Percentiles rank a stretch among this genome's conserved stretches.
Conservation (phyloP, 2,113 vertebrate genomes). For the Rallus limicola region DNA sequence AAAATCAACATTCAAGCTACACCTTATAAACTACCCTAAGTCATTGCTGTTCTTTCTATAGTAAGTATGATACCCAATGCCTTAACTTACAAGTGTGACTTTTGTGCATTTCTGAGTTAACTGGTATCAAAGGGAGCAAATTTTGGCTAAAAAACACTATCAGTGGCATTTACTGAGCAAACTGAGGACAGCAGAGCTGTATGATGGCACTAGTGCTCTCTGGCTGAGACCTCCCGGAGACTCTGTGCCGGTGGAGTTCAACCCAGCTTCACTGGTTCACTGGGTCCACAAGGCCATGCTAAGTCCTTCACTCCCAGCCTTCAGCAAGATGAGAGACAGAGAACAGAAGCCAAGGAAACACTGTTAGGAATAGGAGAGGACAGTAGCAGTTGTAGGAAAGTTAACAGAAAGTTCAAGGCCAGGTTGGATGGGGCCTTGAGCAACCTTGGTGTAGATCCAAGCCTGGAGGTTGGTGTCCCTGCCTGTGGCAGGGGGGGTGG, state of each 20-base stretch:
- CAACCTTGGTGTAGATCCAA: too few relatives aligned
- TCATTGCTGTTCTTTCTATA: background rate
- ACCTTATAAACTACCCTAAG: background rate
- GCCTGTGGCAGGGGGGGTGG: too few relatives aligned
- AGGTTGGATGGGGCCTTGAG: too few relatives aligned
- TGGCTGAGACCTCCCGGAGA: background rate
- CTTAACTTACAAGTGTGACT: constrained; percentile 1
- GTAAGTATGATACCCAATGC: background rate
- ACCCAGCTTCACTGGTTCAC: background rate
- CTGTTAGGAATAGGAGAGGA: background rate
- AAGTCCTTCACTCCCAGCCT: background rate
- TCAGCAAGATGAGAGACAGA: background rate
- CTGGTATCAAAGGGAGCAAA: background rate
- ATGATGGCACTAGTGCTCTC: background rate
- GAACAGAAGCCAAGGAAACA: background rate
- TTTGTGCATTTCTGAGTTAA: constrained; percentile 4
- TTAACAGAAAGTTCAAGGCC: background rate
- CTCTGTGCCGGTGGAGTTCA: background rate
- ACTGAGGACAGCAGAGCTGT: background rate
- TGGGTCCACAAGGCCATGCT: background rate
- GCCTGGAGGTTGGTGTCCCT: too few relatives aligned
- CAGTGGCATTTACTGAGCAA: background rate
- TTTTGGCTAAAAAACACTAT: background rate
- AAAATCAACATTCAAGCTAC: constrained; percentile 40
- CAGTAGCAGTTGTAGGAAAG: background rate